These are phyloP conservation scores for Cerceris rybyensis DNA, from an alignment of 2,888 invertebrate species.

Conservation along the genomic window DNA sequence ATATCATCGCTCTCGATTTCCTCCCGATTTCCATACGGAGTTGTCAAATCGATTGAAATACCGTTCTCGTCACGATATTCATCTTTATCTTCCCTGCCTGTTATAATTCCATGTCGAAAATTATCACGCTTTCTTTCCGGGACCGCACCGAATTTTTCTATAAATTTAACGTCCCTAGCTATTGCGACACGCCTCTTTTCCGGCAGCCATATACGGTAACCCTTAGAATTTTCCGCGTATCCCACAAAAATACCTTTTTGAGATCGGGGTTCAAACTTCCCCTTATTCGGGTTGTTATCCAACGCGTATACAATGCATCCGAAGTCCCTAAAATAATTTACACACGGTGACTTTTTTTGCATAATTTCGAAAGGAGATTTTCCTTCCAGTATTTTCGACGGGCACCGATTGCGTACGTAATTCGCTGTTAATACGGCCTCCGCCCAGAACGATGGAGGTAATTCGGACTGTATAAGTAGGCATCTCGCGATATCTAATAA, in stretches of 20 bases:
- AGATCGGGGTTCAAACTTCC: constrained; percentile 12
- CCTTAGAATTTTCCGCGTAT: constrained; percentile 7
- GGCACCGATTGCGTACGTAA: constrained; percentile 67
- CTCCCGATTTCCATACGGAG: not conserved
- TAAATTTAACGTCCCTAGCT: constrained; percentile 5
- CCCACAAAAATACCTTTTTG: constrained; percentile 10
- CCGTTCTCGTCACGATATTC: not conserved
- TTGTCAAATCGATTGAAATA: not conserved
- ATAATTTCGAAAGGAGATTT: constrained; percentile 52
- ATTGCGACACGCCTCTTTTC: constrained; percentile 8
- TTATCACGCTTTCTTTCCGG: not conserved
- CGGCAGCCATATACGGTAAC: constrained; percentile 10
- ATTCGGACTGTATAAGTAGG: constrained; percentile 58
- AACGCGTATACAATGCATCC: constrained; percentile 29
- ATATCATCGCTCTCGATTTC: not conserved
- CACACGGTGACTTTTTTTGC: constrained; percentile 42
- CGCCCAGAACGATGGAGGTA: constrained; percentile 66
- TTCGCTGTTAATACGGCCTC: constrained; percentile 68
- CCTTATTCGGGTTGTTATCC: not conserved
- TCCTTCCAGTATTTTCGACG: constrained; percentile 42
- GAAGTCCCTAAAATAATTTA: constrained; percentile 60
- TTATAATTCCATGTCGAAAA: not conserved
- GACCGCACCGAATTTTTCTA: constrained; percentile 2
- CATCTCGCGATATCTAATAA: constrained; percentile 64
- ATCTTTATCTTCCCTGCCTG: not conserved